Evolutionary conservation across 2,113 vertebrate species (phyloP).

Genomic region (Microcebus jonahi): DNA sequence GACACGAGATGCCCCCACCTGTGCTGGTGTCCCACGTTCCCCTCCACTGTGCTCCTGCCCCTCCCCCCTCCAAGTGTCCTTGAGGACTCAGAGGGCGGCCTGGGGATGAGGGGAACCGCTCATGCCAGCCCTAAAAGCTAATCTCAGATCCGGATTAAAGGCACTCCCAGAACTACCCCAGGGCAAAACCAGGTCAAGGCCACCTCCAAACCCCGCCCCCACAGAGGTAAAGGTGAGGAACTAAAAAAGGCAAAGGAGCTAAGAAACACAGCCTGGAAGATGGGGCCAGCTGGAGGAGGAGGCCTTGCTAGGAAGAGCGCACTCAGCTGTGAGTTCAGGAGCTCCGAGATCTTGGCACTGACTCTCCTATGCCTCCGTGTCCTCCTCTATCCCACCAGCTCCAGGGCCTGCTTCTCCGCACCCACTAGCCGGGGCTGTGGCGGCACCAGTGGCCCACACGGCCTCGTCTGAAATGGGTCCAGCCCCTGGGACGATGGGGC

Average conservation of each 20-base stretch:
- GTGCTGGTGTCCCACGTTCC: rapidly evolving
- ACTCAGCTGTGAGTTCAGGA: not conserved
- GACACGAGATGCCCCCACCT: too few relatives aligned
- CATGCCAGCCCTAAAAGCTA: not conserved
- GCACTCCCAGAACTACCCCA: not conserved
- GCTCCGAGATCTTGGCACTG: not conserved
- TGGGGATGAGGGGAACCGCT: not conserved
- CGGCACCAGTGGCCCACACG: rapidly evolving
- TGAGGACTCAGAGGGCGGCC: not conserved
- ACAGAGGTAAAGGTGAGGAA: not conserved
- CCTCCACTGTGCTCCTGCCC: not conserved
- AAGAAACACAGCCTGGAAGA: not conserved
- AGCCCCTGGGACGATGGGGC: not conserved
- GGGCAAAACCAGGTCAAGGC: constrained; percentile 18
- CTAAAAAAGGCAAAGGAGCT: not conserved
- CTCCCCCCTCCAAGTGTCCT: not conserved
- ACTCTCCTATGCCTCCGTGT: not conserved
- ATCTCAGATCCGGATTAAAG: not conserved
- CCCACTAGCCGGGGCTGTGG: not conserved
- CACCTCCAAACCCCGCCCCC: not conserved
- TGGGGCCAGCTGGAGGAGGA: not conserved
- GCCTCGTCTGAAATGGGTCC: not conserved
- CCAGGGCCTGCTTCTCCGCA: not conserved
- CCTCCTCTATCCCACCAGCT: not conserved
- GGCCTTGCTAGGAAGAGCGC: not conserved